A percentile compares a stretch with the other conserved stretches of the same genome.
phyloP scores from a whole-genome alignment of 2,888 invertebrate genomes.

The Gymnocheta viridis region DNA sequence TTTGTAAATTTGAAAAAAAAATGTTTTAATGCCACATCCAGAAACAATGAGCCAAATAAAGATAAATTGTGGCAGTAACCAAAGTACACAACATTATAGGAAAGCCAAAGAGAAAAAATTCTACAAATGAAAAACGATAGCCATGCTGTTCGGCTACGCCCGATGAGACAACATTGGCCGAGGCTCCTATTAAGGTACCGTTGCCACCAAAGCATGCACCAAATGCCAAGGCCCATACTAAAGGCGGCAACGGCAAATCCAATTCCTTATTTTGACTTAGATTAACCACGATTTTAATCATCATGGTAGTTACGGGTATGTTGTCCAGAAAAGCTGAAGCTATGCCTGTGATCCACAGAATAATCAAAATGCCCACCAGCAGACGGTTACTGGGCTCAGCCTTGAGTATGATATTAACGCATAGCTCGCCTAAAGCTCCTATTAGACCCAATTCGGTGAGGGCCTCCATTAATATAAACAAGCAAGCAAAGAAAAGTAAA shows the following conservation, averaged over 20 bases:
- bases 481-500: slow-evolving; percentile 91
- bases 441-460: slow-evolving; percentile 90
- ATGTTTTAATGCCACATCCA: slow-evolving; percentile 85
- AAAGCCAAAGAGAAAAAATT: slow-evolving; percentile 92
- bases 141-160: slow-evolving; percentile 96
- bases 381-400: slow-evolving; percentile 85
- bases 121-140: slow-evolving; percentile 90
- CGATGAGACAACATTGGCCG: slow-evolving; percentile 95
- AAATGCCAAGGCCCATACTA: slow-evolving; percentile 92
- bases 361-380: slow-evolving; percentile 88
- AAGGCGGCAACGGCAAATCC: slow-evolving; percentile 88
- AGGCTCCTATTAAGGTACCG: slow-evolving; percentile 94
- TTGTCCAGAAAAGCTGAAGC: slow-evolving; percentile 95
- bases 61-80: slow-evolving; percentile 85
- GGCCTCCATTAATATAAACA: slow-evolving; percentile 96
- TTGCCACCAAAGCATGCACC: slow-evolving; percentile 96
- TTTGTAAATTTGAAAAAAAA: neutral
- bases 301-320: slow-evolving; percentile 95
- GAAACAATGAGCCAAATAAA: slow-evolving; percentile 87
- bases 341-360: slow-evolving; percentile 89
- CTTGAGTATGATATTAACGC: slow-evolving; percentile 85
- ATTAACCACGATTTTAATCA: slow-evolving; percentile 89
- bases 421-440: slow-evolving; percentile 88
- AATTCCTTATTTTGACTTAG: slow-evolving; percentile 87
- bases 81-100: slow-evolving; percentile 90